Base-by-base conservation (phyloP, 2,113 vertebrate species). In the Ophiodon elongatus region DNA sequence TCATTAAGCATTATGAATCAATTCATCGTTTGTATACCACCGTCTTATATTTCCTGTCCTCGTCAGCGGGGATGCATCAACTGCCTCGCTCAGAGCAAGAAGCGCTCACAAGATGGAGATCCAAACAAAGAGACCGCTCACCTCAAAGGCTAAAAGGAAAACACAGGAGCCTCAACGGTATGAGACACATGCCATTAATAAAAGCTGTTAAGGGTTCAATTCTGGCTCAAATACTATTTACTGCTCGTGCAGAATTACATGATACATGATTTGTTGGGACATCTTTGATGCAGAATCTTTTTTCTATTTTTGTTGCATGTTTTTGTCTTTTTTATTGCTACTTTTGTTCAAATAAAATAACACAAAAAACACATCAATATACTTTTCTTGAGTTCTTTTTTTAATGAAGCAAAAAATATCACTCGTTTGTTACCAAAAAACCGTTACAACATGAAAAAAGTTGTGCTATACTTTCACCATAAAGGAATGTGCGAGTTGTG, bases 371-470 rank as follows among this genome's bases (percentile, higher is more conserved):
- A 63, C 33, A 65, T 14, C 5, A 13, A 35, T 10, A 21, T 2
- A 37, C 14, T 45, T 82, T 83, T 74, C 29, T 76, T 67, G 17
- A 62, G 17, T 41, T 66, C 33, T 39, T 79, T 82, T n/a, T 94
- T 93, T 92, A 93, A 90, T 94, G 88, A 92, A 85, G 84, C 79
- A 79, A 82, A 92, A 88, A 93, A 85, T 76, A 73, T 85, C 82
- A 92, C 85, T 91, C 27, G 56, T 84, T 87, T 84, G 39, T 88
- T 89, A 88, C 73, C 80, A 91, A 93, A 87, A 90, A 85, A 88
- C 68, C 70, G 63, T 91, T 71, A 92, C 78, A 90, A 91, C 87
- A 86, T 80, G 73, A 60, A 79, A 90, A 92, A 82, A 23, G 71
- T 90, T 88, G 88, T 87, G 86, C 84, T 85, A 60, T 85, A 90